Evolutionary conservation across 2,888 invertebrate genomes (phyloP), one percentile per base, ranked within the genome.

Genomic region (Melieria picta): DNA sequence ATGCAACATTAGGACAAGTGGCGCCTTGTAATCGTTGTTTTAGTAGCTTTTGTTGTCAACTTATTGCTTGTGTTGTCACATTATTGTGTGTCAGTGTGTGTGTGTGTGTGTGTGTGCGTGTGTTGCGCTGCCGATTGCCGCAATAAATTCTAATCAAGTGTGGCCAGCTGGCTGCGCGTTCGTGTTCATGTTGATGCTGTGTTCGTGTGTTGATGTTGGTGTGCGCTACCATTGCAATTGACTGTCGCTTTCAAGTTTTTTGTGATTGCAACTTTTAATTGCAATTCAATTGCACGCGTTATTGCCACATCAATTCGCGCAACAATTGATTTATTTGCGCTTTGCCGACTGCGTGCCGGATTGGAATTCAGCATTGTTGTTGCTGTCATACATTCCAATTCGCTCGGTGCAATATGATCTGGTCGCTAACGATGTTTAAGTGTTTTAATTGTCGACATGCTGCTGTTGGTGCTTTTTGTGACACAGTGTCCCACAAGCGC

Each of bases 91-190:
- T 52, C 13, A 52, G 52, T 52, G 52, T 7, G 52, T 7, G 9
- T 7, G 52, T 7, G 52, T 52, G 52, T 7, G 52, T 7, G 9
- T 7, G 52, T 7, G 9, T 13, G 13, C 13, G 6, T 52, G 52
- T 52, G 9, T 52, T 11, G 6, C 5, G 11, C n/a, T 52, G 52
- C 13, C 13, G 62, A 62, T 69, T 62, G 56, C 62, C 58, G 70
- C 64, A 65, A 65, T 70, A 70, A 70, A 70, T 70, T 70, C 65
- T 58, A 64, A 70, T 65, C 58, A 70, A 65, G 48, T 47, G 63
- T 13, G n/a, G 43, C 43, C 57, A 5, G 50, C 62, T 57, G 52
- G 46, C 43, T 57, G 52, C 6, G 13, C 52, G 52, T 11, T 52
- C 52, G 11, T 30, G 30, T 30, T 30, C 30, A 30, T 30, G 30